phyloP scores from a whole-genome alignment of 2,888 invertebrate genomes.

The Mesorhabditis sp. region DNA sequence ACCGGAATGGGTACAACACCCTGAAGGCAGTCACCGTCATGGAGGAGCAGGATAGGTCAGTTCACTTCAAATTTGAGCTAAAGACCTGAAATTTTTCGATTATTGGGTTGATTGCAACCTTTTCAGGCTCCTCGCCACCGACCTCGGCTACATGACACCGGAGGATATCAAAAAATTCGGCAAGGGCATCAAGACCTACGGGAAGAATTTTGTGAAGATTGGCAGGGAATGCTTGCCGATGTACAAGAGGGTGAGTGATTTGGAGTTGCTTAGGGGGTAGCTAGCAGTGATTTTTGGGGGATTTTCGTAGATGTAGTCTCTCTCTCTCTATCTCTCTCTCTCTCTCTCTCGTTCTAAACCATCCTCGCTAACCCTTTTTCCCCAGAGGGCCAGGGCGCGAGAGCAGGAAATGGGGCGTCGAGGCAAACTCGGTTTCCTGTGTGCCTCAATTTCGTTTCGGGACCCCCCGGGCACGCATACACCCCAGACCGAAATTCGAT shows the following conservation, averaged over 20 bases:
- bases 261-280: background rate
- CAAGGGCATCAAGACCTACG: conserved; percentile 93
- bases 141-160: conserved; percentile 44
- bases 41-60: conserved; percentile 32
- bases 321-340: background rate
- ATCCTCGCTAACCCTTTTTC: conserved; percentile 7
- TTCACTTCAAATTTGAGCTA: background rate
- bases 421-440: no score
- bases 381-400: background rate
- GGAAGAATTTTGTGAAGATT: conserved; percentile 97
- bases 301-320: background rate
- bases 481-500: no score
- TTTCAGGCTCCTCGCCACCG: conserved; percentile 30
- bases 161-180: conserved; percentile 70
- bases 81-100: conserved; percentile 57
- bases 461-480: no score
- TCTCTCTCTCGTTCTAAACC: conserved; percentile 8
- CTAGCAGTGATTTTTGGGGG: background rate
- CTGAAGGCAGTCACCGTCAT: conserved; percentile 79
- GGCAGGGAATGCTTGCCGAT: conserved; percentile 90
- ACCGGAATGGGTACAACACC: conserved; percentile 92
- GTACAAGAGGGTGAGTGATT: conserved; percentile 75
- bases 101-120: conserved; percentile 15
- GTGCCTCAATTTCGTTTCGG: no score
- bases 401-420: no score